Base-by-base conservation (phyloP, 2,888 invertebrate species). In the Agrotis puta region DNA sequence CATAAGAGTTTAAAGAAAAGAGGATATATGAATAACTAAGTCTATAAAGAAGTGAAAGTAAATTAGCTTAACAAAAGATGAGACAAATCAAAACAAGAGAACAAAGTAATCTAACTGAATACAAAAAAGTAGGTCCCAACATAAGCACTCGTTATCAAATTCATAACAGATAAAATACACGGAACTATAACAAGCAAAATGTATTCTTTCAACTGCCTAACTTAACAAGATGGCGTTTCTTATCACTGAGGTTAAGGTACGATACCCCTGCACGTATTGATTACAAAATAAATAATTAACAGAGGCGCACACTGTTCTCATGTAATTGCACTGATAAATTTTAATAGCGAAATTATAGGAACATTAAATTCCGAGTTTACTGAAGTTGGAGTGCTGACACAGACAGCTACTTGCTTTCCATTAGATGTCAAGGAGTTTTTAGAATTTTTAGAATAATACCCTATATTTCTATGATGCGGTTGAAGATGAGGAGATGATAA, bases 201-300 rank as follows among this genome's bases (percentile, higher is more conserved):
- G 13, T 75, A 62, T 48, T 68, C 50, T 62, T 73, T 58, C 18
- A 74, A 74, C 48, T 61, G 58, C 14, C 47, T 58, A 71, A 75
- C 64, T 63, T 43, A 45, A 63, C 76, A 70, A 72, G 64, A 78
- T 79, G 70, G 74, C 72, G 71, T 27, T 63, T 64, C 72, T 86
- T 84, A 79, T 81, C 81, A 69, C 24, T 14, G 67, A 82, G 79
- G 86, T 86, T 74, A 75, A 59, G 62, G 39, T 56, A 27, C 62
- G 91, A 90, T 90, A 90, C 65, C 89, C 89, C 64, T 24, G 18
- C 50, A 62, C 70, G 81, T 88, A 86, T 85, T 88, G 86, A 88
- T 88, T 90, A 87, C 87, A 86, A 84, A 85, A 89, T 88, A 87
- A 81, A 82, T 84, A 82, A 84, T 82, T 85, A 69, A 74, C 65